Base-by-base conservation (phyloP, 2,113 vertebrate species). In the Aviceda subcristata region DNA sequence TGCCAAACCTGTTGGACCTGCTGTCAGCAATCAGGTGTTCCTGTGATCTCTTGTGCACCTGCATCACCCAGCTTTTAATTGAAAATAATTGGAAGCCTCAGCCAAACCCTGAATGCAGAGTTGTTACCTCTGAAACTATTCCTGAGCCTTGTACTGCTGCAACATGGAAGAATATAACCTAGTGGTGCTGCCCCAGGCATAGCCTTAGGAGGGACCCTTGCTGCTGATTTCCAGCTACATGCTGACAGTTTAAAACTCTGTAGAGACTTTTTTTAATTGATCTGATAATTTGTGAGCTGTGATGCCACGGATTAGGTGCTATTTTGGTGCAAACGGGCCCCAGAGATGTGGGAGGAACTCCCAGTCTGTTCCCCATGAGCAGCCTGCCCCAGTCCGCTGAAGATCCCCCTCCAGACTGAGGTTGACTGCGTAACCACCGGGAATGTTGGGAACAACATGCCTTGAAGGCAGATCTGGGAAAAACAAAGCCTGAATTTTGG, bases 261-360 rank as follows among this genome's bases (percentile, higher is more conserved):
- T 12, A 21, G 22, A 64, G 4, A 9, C 1, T 55, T 62, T 30
- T 83, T 34, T 1, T 1, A 75, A 51, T 34, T 2, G 6, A 19
- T 22, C 17, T 36, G 62, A 14, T 43, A 8, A 15, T 12, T 48
- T 12, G 4, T 39, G 34, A 64, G 18, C 15, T 14, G 38, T n/a
- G 38, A 53, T 64, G 17, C 34, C 21, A 23, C 21, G 11, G 36
- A 46, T 41, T 53, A 12, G 45, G 12, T 43, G 15, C 22, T 26
- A 1, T 30, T 8, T 4, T 43, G 16, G 15, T 30, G 46, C 23
- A 53, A 60, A 78, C 0, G 1, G 21, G 4, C 26, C 7, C 18
- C 1, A 1, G 22, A 15, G 10, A 32, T 32, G 5, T 29, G n/a
- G 21, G 21, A 59, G 57, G 51, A 64, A 21, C 17, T 69, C 36